A percentile compares a stretch with the other conserved stretches of the same genome.
Conservation (phyloP, 2,888 invertebrate species). For the Sceliomorpha sp. region DNA sequence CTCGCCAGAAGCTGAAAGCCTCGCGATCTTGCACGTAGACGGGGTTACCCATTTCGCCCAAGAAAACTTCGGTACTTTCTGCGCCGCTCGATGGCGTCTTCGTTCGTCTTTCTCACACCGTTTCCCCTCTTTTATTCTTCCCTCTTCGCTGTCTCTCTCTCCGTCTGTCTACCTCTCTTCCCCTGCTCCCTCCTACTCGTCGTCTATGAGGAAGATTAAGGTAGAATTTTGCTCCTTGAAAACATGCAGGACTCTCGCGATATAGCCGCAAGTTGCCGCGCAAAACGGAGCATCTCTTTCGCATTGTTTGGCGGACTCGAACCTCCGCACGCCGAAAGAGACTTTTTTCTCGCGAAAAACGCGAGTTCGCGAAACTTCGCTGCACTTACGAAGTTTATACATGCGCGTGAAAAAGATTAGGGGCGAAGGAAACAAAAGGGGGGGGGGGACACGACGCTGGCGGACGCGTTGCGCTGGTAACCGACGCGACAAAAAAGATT, state of each 20-base stretch:
- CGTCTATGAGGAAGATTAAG: conserved; percentile 44
- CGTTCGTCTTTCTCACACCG: conserved; percentile 14
- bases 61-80: conserved; percentile 35
- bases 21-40: conserved; percentile 25
- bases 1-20: conserved; percentile 12
- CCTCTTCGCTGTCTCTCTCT: not conserved
- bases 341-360: conserved; percentile 21
- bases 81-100: conserved; percentile 2
- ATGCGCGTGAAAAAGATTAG: conserved; percentile 28
- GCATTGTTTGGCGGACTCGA: conserved; percentile 33
- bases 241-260: conserved; percentile 29
- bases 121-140: not conserved
- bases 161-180: not conserved
- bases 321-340: conserved; percentile 4
- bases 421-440: conserved; percentile 13
- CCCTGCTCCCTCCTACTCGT: no score
- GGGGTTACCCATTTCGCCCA: conserved; percentile 6
- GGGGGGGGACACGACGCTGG: conserved; percentile 3
- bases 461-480: no score
- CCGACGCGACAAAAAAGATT: no score
- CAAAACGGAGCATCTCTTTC: conserved; percentile 30
- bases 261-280: conserved; percentile 36
- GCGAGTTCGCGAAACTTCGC: conserved; percentile 14
- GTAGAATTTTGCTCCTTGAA: conserved; percentile 33
- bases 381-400: conserved; percentile 29